phyloP scores from a whole-genome alignment of 1,140 invertebrate genomes.

The Stegodyphus mimosarum region DNA sequence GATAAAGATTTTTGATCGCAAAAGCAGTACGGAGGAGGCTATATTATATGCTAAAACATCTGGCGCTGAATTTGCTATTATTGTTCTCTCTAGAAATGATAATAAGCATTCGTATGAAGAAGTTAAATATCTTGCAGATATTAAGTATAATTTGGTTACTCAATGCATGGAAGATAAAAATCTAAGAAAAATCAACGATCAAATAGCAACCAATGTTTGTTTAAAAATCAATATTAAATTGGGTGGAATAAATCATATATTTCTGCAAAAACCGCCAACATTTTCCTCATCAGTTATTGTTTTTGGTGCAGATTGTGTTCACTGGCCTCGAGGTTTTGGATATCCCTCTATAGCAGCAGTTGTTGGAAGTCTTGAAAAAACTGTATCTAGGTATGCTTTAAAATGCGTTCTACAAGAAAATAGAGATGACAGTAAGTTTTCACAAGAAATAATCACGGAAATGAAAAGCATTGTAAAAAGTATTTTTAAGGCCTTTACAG shows the following conservation, averaged over 20 bases:
- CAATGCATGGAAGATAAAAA: constrained; percentile 79
- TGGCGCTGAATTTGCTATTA: constrained; percentile 27
- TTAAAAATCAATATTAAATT: constrained; percentile 87
- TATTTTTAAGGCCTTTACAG: constrained; percentile 21
- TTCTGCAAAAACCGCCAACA: constrained; percentile 67
- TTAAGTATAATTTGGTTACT: constrained; percentile 79
- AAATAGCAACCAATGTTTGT: constrained; percentile 79
- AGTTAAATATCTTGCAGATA: constrained; percentile 81
- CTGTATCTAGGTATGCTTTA: constrained; percentile 43
- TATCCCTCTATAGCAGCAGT: constrained; percentile 87
- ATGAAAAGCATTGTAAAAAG: constrained; percentile 75
- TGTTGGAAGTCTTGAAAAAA: constrained; percentile 61
- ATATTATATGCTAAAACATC: constrained; percentile 5
- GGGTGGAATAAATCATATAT: constrained; percentile 82
- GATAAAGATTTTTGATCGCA: not conserved
- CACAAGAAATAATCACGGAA: constrained; percentile 66
- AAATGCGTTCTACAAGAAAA: constrained; percentile 49
- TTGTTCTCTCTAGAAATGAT: constrained; percentile 31
- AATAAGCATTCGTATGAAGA: constrained; percentile 53
- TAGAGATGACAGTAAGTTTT: constrained; percentile 5
- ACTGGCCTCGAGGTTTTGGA: constrained; percentile 76
- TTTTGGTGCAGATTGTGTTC: constrained; percentile 89
- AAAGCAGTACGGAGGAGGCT: not conserved
- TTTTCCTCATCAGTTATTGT: constrained; percentile 74
- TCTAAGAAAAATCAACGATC: constrained; percentile 64